phyloP scores from a whole-genome alignment of 2,797 vertebrate species.

The Bradypodion ventrale region DNA sequence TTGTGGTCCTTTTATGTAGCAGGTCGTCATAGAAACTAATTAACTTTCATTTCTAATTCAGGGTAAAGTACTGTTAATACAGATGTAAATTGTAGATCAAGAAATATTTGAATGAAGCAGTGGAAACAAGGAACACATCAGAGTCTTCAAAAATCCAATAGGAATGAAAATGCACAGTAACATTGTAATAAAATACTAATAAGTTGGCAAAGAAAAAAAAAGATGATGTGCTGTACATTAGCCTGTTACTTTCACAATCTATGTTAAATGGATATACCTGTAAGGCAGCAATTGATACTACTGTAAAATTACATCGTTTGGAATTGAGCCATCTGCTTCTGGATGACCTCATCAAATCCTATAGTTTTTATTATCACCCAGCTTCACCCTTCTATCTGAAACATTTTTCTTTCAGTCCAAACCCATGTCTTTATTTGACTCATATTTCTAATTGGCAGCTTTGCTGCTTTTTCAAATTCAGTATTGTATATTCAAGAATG shows the following conservation, averaged over 20 bases:
- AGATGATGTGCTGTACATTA: constrained; percentile 29
- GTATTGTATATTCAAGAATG: no score
- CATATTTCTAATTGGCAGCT: no score
- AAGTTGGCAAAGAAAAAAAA: constrained; percentile 52
- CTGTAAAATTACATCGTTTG: background rate
- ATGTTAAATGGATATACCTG: constrained; percentile 1
- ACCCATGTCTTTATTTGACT: no score
- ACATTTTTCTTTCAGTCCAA: no score
- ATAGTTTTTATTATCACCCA: no score
- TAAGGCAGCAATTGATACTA: background rate
- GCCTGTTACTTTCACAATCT: background rate
- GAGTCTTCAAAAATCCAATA: constrained; percentile 64
- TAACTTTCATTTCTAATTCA: constrained; percentile 79
- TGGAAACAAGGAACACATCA: constrained; percentile 55
- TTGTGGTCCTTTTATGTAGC: constrained; percentile 74
- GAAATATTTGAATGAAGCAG: constrained; percentile 66
- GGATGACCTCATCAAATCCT: no score
- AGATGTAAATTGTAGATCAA: constrained; percentile 75
- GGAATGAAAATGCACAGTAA: constrained; percentile 59
- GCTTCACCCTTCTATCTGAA: no score
- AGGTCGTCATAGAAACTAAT: constrained; percentile 80
- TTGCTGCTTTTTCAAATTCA: no score
- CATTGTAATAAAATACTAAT: constrained; percentile 54
- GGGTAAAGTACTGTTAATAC: constrained; percentile 72
- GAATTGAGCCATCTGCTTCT: no score